Percentiles rank a stretch among this genome's conserved stretches.
These are phyloP conservation scores for Magallana nippona DNA, from an alignment of 2,888 invertebrate genomes.

Conservation along the genomic window DNA sequence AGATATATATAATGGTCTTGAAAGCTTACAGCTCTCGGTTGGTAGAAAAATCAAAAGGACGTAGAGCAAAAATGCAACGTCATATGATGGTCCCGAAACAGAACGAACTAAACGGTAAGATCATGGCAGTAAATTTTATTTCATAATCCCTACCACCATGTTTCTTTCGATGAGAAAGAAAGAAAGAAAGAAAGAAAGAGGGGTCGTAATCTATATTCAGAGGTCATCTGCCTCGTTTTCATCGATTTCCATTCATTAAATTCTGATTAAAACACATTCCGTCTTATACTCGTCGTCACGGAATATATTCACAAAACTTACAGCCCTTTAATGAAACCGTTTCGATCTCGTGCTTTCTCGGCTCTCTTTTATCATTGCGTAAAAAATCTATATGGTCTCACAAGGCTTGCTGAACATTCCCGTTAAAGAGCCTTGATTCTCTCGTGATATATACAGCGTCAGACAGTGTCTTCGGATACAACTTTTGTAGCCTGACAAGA, in stretches of 20 bases:
- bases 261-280: not conserved
- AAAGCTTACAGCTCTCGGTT: no score
- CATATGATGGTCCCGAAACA: no score
- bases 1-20: no score
- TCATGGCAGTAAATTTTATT: no score
- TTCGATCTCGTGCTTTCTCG: not conserved
- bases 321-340: not conserved
- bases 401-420: not conserved
- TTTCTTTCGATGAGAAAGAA: not conserved
- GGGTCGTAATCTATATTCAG: not conserved
- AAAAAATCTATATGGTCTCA: not conserved
- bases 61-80: no score
- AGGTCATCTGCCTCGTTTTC: not conserved
- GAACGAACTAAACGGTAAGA: not conserved
- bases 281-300: not conserved
- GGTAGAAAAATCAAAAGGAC: no score
- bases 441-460: no score
- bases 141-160: not conserved
- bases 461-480: no score
- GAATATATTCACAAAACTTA: not conserved
- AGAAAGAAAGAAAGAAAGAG: constrained; percentile 10
- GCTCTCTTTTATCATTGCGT: not conserved
- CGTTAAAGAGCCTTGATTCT: no score
- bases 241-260: not conserved
- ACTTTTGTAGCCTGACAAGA: no score